Conservation (phyloP, 2,797 vertebrate genomes). For the Argentina silus region DNA sequence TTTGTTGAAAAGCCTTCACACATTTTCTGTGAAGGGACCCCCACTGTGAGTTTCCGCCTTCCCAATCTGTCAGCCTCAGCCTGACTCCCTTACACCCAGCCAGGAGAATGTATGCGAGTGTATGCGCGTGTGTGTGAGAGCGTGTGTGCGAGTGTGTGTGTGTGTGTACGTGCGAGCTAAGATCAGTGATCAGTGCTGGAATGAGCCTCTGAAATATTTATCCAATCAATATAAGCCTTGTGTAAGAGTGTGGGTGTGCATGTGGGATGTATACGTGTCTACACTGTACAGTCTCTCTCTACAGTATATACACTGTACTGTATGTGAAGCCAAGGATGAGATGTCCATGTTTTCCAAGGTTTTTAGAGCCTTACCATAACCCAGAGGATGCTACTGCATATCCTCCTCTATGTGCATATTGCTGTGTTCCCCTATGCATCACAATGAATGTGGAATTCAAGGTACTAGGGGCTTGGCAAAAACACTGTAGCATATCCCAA, state of each 20-base stretch:
- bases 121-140: neutral
- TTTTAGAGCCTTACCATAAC: too few relatives aligned
- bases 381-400: too few relatives aligned
- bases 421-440: too few relatives aligned
- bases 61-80: conserved; percentile 4
- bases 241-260: neutral
- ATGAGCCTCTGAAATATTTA: conserved; percentile 18
- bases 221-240: neutral
- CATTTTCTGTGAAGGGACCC: conserved; percentile 1
- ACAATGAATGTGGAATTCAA: too few relatives aligned
- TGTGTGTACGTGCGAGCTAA: neutral
- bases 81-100: neutral
- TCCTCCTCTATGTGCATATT: too few relatives aligned
- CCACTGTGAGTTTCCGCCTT: neutral
- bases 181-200: conserved; percentile 3
- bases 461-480: too few relatives aligned
- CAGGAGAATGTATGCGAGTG: neutral
- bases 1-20: neutral
- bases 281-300: too few relatives aligned
- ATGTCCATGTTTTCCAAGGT: too few relatives aligned
- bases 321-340: neutral
- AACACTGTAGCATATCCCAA: too few relatives aligned
- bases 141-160: neutral
- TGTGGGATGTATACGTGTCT: neutral
- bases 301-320: too few relatives aligned